phyloP scores from a whole-genome alignment of 2,113 vertebrate genomes.

The Crotalus helleri region DNA sequence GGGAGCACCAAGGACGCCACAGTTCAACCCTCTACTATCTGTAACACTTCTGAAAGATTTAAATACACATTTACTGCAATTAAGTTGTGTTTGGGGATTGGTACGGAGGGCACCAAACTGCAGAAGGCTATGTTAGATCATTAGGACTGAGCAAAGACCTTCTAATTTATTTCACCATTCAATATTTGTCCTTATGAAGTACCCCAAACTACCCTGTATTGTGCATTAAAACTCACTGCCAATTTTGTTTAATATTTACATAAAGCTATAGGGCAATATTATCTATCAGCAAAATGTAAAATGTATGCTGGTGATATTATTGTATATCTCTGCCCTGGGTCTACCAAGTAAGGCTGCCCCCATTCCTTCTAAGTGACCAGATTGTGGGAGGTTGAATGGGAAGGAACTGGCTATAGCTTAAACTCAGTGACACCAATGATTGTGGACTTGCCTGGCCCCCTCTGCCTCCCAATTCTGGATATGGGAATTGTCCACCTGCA shows the following conservation, averaged over 20 bases:
- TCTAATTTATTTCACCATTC: background rate
- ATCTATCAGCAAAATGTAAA: background rate
- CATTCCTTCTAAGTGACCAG: background rate
- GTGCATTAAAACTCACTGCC: background rate
- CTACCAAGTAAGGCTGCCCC: background rate
- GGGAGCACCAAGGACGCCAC: background rate
- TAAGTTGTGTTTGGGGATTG: background rate
- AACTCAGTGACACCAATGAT: background rate
- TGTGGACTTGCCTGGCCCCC: background rate
- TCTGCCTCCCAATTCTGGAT: background rate
- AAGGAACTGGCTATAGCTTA: background rate
- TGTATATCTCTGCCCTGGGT: background rate
- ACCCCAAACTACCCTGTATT: background rate
- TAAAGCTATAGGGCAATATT: no score
- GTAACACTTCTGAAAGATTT: background rate
- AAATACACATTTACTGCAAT: background rate
- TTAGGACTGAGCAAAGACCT: background rate
- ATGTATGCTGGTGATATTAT: background rate
- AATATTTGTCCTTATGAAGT: background rate
- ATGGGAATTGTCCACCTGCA: background rate
- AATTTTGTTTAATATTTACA: background rate
- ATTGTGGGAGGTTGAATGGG: background rate
- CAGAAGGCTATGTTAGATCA: background rate
- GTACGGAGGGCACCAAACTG: background rate
- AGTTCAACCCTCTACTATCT: background rate